These are phyloP conservation scores for Venustaconcha ellipsiformis DNA, from an alignment of 1,140 invertebrate species.

Conservation along the genomic window DNA sequence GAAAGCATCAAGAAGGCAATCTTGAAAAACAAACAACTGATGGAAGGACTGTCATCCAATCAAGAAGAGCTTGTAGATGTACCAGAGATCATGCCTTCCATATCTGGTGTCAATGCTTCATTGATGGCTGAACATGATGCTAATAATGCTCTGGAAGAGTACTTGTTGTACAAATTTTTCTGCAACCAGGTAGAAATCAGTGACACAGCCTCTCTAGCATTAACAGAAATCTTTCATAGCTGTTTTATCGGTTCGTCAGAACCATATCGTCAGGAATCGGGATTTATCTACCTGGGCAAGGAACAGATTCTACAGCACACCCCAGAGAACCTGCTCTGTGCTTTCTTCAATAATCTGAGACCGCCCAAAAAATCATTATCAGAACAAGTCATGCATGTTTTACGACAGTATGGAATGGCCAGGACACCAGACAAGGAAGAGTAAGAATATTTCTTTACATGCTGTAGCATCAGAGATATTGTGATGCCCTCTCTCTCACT, in stretches of 20 bases:
- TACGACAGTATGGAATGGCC: constrained; percentile 62
- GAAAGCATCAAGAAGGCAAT: constrained; percentile 56
- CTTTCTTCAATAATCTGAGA: constrained; percentile 61
- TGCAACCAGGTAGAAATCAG: constrained; percentile 43
- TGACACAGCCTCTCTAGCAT: constrained; percentile 51
- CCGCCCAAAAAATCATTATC: constrained; percentile 62
- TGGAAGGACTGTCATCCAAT: constrained; percentile 31
- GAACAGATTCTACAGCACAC: constrained; percentile 64
- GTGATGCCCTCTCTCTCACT: too few relatives aligned
- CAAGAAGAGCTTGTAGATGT: constrained; percentile 46
- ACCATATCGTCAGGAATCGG: constrained; percentile 55
- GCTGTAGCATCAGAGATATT: neutral
- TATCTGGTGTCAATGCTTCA: constrained; percentile 52
- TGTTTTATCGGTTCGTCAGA: constrained; percentile 61
- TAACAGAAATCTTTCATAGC: constrained; percentile 68
- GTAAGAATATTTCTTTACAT: constrained; percentile 35
- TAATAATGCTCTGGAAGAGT: constrained; percentile 60
- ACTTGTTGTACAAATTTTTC: constrained; percentile 58
- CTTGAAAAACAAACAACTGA: constrained; percentile 40
- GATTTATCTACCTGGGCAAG: constrained; percentile 63
- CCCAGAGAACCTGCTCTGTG: constrained; percentile 60
- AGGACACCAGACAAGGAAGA: constrained; percentile 59
- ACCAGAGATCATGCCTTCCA: constrained; percentile 46
- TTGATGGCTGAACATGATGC: constrained; percentile 55
- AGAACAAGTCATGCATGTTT: constrained; percentile 58